Evolutionary conservation across 1,140 invertebrate genomes (phyloP).

Genomic region (Lamellibrachia luymesi): DNA sequence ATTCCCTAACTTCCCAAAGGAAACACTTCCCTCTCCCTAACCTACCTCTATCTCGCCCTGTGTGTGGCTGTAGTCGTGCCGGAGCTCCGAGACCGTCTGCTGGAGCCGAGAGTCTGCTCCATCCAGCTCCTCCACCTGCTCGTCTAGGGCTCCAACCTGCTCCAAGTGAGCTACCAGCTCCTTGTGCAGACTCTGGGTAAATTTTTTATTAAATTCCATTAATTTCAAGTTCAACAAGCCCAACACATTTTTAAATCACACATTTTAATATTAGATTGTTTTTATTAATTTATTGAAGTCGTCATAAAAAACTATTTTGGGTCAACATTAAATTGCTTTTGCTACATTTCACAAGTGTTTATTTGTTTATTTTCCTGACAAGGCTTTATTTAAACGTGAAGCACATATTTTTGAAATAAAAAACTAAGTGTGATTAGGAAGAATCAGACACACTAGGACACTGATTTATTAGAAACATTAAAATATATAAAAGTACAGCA

Average conservation of each 20-base stretch:
- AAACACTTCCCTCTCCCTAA: slow-evolving; percentile 28
- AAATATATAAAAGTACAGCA: not conserved
- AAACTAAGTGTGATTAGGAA: no score
- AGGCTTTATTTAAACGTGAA: not conserved
- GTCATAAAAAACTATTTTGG: no score
- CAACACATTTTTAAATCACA: no score
- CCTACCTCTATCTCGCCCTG: slow-evolving; percentile 35
- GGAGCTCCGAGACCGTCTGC: slow-evolving; percentile 25
- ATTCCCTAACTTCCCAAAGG: no score
- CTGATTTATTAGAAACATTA: no score
- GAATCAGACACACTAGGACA: no score
- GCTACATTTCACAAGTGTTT: not conserved
- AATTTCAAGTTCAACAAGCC: not conserved
- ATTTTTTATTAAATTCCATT: not conserved
- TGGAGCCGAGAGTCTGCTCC: slow-evolving; percentile 35
- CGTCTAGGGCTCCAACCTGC: slow-evolving; percentile 37
- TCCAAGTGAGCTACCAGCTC: slow-evolving; percentile 68
- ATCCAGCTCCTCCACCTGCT: slow-evolving; percentile 42
- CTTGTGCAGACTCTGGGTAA: slow-evolving; percentile 41
- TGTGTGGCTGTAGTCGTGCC: slow-evolving; percentile 42
- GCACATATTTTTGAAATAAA: no score
- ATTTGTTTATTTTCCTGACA: not conserved
- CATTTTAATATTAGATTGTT: no score
- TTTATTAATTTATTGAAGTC: no score
- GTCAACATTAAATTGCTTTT: not conserved